A percentile compares a stretch with the other conserved stretches of the same genome.
phyloP scores from a whole-genome alignment of 2,113 vertebrate genomes.

The Ceyx cyanopectus region DNA sequence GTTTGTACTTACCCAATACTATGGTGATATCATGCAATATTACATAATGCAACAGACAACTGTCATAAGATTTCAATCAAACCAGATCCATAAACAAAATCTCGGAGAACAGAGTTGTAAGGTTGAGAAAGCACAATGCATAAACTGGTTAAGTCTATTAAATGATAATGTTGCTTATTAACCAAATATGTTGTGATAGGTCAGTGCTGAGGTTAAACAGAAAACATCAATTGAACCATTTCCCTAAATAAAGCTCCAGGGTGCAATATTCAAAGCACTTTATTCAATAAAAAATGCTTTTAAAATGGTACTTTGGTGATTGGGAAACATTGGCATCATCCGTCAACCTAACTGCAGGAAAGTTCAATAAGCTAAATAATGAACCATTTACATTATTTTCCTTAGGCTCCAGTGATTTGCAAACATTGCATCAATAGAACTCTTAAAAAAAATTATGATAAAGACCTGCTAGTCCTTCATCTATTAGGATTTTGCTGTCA shows the following conservation, averaged over 20 bases:
- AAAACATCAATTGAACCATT: conserved; percentile 80
- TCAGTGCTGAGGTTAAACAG: conserved; percentile 77
- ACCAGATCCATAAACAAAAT: not conserved
- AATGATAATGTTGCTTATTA: conserved; percentile 73
- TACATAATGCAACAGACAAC: not conserved
- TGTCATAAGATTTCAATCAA: not conserved
- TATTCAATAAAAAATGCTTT: conserved; percentile 85
- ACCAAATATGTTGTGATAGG: conserved; percentile 72
- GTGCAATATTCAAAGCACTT: conserved; percentile 81
- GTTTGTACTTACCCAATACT: not conserved
- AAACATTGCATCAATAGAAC: conserved; percentile 79
- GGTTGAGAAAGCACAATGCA: not conserved
- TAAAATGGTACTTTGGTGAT: conserved; percentile 79
- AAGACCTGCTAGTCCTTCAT: conserved; percentile 74
- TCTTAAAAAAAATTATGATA: conserved; percentile 89
- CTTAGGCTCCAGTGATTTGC: conserved; percentile 77
- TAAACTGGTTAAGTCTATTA: conserved; percentile 51
- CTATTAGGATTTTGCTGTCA: conserved; percentile 23
- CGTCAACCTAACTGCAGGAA: conserved; percentile 77
- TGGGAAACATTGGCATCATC: conserved; percentile 79
- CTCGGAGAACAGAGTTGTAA: not conserved
- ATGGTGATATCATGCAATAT: not conserved
- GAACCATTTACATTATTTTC: conserved; percentile 83
- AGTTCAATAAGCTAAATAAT: conserved; percentile 85
- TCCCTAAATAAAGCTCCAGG: conserved; percentile 82